Percentiles rank a stretch among this genome's conserved stretches.
phyloP scores from a whole-genome alignment of 2,797 vertebrate species.

The Mastacembelus armatus region DNA sequence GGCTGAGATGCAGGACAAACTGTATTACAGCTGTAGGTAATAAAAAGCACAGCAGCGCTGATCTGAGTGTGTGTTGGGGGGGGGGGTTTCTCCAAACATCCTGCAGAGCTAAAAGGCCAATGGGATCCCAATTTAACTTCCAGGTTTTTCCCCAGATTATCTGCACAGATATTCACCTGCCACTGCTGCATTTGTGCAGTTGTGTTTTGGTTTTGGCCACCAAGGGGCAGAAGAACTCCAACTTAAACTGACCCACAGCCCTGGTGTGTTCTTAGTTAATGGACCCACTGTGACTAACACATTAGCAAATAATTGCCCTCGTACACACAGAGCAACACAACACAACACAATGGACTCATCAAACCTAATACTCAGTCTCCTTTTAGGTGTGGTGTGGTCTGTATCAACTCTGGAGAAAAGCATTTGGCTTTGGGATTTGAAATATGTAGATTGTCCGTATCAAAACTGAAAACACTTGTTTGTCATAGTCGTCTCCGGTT shows the following conservation, averaged over 20 bases:
- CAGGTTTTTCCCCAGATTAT: conserved; percentile 59
- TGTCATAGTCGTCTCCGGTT: too few relatives aligned
- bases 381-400: too few relatives aligned
- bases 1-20: conserved; percentile 73
- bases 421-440: too few relatives aligned
- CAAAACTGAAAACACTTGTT: too few relatives aligned
- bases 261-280: neutral
- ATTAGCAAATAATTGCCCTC: neutral
- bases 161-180: conserved; percentile 31
- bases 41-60: conserved; percentile 81
- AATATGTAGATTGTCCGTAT: too few relatives aligned
- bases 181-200: neutral
- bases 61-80: conserved; percentile 79
- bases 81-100: conserved; percentile 86
- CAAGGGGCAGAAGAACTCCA: neutral
- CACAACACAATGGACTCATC: neutral
- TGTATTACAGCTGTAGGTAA: conserved; percentile 85
- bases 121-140: conserved; percentile 79
- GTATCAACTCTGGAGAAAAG: too few relatives aligned
- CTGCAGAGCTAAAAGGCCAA: conserved; percentile 70
- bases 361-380: too few relatives aligned
- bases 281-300: neutral
- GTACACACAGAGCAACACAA: too few relatives aligned
- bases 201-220: neutral
- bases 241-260: neutral